Evolutionary conservation across 2,113 vertebrate species (phyloP).

Genomic region (Chaenocephalus aceratus): DNA sequence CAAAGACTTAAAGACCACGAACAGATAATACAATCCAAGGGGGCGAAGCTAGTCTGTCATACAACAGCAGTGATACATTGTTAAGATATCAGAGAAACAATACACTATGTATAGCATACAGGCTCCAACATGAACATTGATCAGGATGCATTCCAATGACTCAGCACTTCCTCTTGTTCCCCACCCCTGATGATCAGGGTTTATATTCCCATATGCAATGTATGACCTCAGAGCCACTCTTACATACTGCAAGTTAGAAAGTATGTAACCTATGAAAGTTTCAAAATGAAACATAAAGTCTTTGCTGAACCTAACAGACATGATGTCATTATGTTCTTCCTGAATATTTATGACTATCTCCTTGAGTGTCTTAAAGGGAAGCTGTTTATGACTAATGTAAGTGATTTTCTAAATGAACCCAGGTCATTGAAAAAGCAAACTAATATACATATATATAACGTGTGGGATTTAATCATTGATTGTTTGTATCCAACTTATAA

Average conservation of each 20-base stretch:
- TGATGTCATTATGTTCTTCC: neutral
- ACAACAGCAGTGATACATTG: no score
- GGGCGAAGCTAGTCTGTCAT: no score
- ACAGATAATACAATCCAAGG: no score
- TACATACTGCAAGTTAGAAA: no score
- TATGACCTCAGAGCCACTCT: neutral
- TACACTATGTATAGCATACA: no score
- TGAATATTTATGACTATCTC: neutral
- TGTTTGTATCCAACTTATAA: neutral
- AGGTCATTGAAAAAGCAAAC: neutral
- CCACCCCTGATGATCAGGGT: neutral
- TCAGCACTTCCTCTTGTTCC: neutral
- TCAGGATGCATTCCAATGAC: no score
- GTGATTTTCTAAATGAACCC: neutral
- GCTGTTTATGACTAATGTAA: neutral
- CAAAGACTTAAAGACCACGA: no score
- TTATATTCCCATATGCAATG: neutral
- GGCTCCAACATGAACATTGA: no score
- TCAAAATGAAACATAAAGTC: neutral
- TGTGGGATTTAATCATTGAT: neutral
- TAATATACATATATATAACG: neutral
- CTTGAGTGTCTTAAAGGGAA: neutral
- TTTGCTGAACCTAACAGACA: neutral
- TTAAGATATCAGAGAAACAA: no score
- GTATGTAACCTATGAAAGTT: neutral